Percentiles rank a stretch among this genome's conserved stretches.
Conservation (phyloP, 2,888 invertebrate genomes). For the Philonicus albiceps region DNA sequence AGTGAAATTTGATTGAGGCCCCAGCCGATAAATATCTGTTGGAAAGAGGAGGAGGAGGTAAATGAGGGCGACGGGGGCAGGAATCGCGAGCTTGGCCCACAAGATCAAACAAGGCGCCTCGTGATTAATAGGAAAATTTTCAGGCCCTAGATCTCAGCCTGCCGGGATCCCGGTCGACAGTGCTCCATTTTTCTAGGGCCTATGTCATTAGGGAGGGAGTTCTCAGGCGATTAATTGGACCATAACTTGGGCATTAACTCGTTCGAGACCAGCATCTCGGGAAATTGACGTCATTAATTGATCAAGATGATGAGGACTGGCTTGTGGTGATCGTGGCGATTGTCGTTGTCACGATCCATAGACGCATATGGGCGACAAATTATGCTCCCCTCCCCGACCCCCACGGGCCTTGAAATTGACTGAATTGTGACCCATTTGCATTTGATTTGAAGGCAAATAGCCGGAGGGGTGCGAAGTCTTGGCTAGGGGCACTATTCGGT, state of each 20-base stretch:
- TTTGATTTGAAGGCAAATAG: slow-evolving; percentile 1
- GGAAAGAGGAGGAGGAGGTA: neutral
- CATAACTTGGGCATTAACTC: slow-evolving; percentile 42
- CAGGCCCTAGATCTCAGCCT: neutral
- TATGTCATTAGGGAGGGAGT: slow-evolving; percentile 13
- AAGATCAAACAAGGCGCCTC: slow-evolving; percentile 23
- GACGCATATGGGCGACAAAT: slow-evolving; percentile 37
- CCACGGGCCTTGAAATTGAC: neutral
- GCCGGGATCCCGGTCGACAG: neutral
- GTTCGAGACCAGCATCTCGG: slow-evolving; percentile 35
- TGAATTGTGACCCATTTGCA: slow-evolving; percentile 39
- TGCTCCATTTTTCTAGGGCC: neutral
- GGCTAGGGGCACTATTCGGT: neutral
- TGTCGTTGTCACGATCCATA: neutral
- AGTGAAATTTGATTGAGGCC: slow-evolving; percentile 27
- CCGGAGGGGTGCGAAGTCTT: neutral
- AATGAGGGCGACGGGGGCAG: neutral
- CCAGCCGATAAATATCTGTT: neutral
- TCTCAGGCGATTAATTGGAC: slow-evolving; percentile 41
- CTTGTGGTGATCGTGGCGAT: neutral
- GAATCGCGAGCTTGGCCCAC: neutral
- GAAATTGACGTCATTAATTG: slow-evolving; percentile 40
- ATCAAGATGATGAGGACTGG: slow-evolving; percentile 10
- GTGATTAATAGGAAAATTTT: slow-evolving; percentile 16
- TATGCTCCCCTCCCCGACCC: neutral